Base-by-base conservation (phyloP, 2,888 invertebrate genomes). In the Nebria brevicollis region DNA sequence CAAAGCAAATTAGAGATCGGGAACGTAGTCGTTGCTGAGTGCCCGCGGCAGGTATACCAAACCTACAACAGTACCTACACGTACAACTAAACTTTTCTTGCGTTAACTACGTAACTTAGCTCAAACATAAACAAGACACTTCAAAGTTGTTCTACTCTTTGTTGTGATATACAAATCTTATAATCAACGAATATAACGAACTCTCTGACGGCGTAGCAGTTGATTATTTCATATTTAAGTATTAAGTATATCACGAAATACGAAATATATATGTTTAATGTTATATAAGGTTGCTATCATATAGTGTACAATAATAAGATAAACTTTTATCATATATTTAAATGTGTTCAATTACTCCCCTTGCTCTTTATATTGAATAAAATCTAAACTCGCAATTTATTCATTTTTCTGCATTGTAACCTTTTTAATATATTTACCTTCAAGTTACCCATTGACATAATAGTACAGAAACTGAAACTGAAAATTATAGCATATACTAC, bases 1-100 rank as follows among this genome's bases (percentile, higher is more conserved):
- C 77, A 77, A 72, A 77, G 77, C 26, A 77, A 77, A 77, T 77
- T 72, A 72, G 77, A 77, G 72, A 77, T 72, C 64, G 77, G 43
- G 77, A 76, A 77, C 70, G 72, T 72, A 54, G n/a, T 25, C 72
- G 15, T 43, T 54, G 8, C 25, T 13, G 7, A 64, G n/a, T 8
- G 77, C 77, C 77, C 15, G 25, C 4, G 72, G 77, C 72, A 6
- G 3, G 20, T 72, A 25, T 25, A 70, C 70, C 20, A 25, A 20
- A 70, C 6, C 70, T 15, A 68, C 68, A 70, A 34, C n/a, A 26
- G 70, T 0, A 70, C 70, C 70, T 26, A 11, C 70, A 70, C 70
- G 26, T 4, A 70, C 70, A 72, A 25, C 72, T 20, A 72, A 77
- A 77, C 42, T 70, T 77, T 64, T 77, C 54, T 42, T 43, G 77